Evolutionary conservation across 1,140 invertebrate species (phyloP).

Genomic region (Drosophila serrata): DNA sequence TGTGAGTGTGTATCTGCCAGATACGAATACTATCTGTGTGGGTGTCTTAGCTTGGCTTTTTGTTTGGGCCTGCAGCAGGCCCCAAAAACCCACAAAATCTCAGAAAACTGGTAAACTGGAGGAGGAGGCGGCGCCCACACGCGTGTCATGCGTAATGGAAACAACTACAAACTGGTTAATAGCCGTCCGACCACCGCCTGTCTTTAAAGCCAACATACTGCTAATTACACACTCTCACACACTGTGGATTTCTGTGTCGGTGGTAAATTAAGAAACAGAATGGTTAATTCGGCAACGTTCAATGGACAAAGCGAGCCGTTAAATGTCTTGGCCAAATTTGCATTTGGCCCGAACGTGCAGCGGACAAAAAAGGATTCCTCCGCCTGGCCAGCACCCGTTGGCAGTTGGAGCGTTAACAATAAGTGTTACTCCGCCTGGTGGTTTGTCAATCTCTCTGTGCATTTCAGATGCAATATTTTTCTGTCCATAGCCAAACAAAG

Average conservation of each 20-base stretch:
- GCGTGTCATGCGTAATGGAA: conserved; percentile 62
- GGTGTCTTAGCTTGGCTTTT: conserved; percentile 55
- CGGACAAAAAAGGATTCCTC: conserved; percentile 28
- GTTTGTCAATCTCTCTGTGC: conserved; percentile 45
- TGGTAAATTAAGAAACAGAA: conserved; percentile 56
- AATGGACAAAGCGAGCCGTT: conserved; percentile 34
- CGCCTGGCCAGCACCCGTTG: background rate
- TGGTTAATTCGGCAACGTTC: conserved; percentile 53
- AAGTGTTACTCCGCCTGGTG: conserved; percentile 21
- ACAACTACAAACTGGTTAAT: conserved; percentile 53
- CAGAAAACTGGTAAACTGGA: conserved; percentile 16
- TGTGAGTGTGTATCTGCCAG: conserved; percentile 15
- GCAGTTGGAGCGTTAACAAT: background rate
- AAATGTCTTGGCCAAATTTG: conserved; percentile 48
- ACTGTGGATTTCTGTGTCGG: conserved; percentile 48
- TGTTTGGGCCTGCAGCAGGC: conserved; percentile 35
- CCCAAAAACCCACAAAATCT: conserved; percentile 19
- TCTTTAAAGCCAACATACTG: conserved; percentile 50
- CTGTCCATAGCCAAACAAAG: conserved; percentile 15
- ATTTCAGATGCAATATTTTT: conserved; percentile 48
- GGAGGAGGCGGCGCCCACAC: conserved; percentile 36
- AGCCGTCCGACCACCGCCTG: conserved; percentile 39
- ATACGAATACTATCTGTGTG: conserved; percentile 41
- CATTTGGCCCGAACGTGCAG: conserved; percentile 40
- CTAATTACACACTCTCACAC: conserved; percentile 65